These are phyloP conservation scores for Conus canariensis DNA, from an alignment of 2,888 invertebrate species.

Conservation along the genomic window DNA sequence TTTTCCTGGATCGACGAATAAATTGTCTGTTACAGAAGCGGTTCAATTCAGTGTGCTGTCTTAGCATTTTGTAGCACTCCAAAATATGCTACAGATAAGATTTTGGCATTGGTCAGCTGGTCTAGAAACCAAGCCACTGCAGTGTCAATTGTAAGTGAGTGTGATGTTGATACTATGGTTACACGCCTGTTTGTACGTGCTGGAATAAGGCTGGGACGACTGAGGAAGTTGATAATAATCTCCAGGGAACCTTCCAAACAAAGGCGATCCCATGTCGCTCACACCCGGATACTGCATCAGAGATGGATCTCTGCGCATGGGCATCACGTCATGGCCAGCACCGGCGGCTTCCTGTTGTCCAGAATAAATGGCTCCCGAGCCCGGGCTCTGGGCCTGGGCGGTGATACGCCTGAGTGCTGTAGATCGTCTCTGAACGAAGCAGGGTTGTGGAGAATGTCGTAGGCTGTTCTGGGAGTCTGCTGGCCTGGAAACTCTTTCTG, in stretches of 20 bases:
- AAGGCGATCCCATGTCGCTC: background rate
- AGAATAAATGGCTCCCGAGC: background rate
- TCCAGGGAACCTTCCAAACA: slow-evolving; percentile 22
- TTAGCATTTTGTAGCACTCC: background rate
- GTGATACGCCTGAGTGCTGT: background rate
- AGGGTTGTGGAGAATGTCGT: slow-evolving; percentile 46
- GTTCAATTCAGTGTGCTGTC: background rate
- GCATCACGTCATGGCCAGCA: background rate
- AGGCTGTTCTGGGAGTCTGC: slow-evolving; percentile 43
- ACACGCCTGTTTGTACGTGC: slow-evolving; percentile 54
- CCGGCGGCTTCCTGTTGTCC: slow-evolving; percentile 4
- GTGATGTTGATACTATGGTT: slow-evolving; percentile 74
- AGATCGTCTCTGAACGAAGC: slow-evolving; percentile 27
- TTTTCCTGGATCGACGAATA: too few species aligned
- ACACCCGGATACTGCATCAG: slow-evolving; percentile 24
- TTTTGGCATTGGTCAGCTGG: background rate
- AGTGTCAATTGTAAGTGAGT: slow-evolving; percentile 64
- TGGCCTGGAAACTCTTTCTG: slow-evolving; percentile 35
- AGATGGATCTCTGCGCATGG: background rate
- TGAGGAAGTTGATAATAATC: slow-evolving; percentile 22
- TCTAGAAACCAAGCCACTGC: background rate
- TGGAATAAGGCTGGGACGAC: slow-evolving; percentile 39
- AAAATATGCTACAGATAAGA: background rate
- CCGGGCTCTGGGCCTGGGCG: slow-evolving; percentile 35
- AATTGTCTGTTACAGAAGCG: too few species aligned